Conservation (phyloP, 2,888 invertebrate genomes). For the Luperina testacea region DNA sequence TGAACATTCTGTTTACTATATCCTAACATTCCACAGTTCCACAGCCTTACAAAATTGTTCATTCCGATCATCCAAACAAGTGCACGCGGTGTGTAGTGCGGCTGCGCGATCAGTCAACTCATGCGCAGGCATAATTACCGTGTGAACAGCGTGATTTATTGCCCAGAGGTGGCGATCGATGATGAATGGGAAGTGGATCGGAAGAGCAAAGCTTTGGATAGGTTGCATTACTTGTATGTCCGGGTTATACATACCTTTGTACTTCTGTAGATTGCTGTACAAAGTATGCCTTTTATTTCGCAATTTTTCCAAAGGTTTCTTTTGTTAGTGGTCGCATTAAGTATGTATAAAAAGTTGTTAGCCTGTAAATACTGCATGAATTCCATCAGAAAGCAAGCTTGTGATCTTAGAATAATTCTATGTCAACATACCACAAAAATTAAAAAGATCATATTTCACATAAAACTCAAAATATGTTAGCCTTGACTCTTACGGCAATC, state of each 20-base stretch:
- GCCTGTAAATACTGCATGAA: not conserved
- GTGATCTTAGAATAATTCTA: not conserved
- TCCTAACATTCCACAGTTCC: too few relatives aligned
- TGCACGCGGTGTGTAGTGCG: constrained; percentile 39
- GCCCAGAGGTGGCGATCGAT: not conserved
- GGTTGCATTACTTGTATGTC: constrained; percentile 5
- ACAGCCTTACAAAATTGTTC: not conserved
- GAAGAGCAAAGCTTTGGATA: constrained; percentile 3
- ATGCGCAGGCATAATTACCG: constrained; percentile 48
- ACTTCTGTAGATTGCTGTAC: constrained; percentile 1
- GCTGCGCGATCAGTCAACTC: constrained; percentile 42
- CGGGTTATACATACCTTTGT: not conserved
- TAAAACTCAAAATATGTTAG: not conserved
- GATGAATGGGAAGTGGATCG: constrained; percentile 31
- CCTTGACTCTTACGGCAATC: not conserved
- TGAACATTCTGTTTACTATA: not conserved
- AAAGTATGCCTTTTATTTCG: not conserved
- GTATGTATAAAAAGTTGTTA: not conserved
- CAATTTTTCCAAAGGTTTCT: not conserved
- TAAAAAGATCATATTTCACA: not conserved
- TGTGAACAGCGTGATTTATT: constrained; percentile 47
- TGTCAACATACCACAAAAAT: not conserved
- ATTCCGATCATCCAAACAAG: not conserved
- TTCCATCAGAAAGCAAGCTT: not conserved
- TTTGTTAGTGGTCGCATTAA: not conserved